Evolutionary conservation across 2,113 vertebrate species (phyloP).

Genomic region (Thunnus thynnus): DNA sequence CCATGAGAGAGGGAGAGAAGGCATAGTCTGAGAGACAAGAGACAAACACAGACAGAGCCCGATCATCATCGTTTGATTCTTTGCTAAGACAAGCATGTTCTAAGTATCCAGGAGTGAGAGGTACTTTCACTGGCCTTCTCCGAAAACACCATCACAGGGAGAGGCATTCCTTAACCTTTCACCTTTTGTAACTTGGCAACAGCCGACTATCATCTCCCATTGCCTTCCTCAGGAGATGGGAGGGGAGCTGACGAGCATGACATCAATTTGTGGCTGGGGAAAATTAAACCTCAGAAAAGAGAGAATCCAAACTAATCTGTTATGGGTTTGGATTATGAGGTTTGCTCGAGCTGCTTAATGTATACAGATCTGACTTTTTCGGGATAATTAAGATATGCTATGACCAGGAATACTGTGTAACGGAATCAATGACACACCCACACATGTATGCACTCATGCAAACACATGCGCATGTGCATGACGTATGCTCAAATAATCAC

Average conservation of each 20-base stretch:
- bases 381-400: conserved; percentile 17
- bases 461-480: not conserved
- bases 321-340: conserved; percentile 29
- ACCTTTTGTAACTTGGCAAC: conserved; percentile 79
- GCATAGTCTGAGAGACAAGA: conserved; percentile 5
- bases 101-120: conserved; percentile 51
- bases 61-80: conserved; percentile 45
- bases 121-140: conserved; percentile 42
- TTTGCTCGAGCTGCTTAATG: conserved; percentile 1
- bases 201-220: conserved; percentile 51
- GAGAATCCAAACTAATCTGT: conserved; percentile 40
- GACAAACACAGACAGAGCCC: conserved; percentile 39
- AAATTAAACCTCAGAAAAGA: conserved; percentile 52
- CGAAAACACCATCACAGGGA: conserved; percentile 66
- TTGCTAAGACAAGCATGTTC: conserved; percentile 58
- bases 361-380: conserved; percentile 20
- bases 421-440: not conserved
- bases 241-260: conserved; percentile 59
- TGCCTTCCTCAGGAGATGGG: conserved; percentile 51
- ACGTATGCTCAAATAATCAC: not conserved
- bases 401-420: not conserved
- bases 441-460: not conserved
- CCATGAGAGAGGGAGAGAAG: not conserved
- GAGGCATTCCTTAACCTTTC: conserved; percentile 69
- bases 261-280: conserved; percentile 56